phyloP scores from a whole-genome alignment of 2,797 vertebrate genomes.

The Gymnoscopelus braueri region DNA sequence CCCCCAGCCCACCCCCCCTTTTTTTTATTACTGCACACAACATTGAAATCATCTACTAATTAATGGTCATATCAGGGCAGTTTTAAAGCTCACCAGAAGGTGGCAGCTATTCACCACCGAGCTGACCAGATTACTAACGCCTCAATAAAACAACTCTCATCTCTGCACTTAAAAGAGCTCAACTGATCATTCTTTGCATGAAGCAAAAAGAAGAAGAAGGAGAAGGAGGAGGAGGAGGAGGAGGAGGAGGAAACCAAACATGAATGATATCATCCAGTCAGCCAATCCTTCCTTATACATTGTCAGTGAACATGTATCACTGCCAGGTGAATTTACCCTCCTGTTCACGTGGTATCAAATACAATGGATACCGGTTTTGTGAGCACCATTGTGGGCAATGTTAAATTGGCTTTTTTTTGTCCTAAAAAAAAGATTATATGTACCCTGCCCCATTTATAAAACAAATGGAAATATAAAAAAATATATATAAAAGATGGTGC shows the following conservation, averaged over 20 bases:
- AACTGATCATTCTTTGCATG: constrained; percentile 15
- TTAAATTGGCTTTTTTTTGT: too few species aligned
- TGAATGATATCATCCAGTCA: constrained; percentile 16
- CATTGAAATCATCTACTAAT: background rate
- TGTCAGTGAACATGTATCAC: background rate
- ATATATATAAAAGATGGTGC: too few species aligned
- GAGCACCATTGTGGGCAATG: too few species aligned
- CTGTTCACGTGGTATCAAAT: constrained; percentile 7
- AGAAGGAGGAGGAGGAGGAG: too few species aligned
- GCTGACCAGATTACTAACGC: constrained; percentile 21
- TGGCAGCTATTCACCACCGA: constrained; percentile 75
- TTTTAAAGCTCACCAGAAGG: constrained; percentile 67
- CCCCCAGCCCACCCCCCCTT: too few species aligned
- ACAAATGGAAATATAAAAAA: too few species aligned
- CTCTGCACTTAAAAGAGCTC: constrained; percentile 44
- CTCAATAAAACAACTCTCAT: constrained; percentile 47
- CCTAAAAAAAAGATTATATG: too few species aligned
- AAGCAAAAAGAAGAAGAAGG: too few species aligned
- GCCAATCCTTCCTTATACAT: background rate
- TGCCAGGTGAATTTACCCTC: background rate
- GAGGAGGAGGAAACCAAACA: background rate
- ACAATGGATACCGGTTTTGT: too few species aligned
- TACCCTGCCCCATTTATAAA: too few species aligned
- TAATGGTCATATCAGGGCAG: constrained; percentile 44
- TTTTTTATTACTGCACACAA: background rate